Evolutionary conservation across 2,888 invertebrate species (phyloP).

Genomic region (Yponomeuta plumbellus): DNA sequence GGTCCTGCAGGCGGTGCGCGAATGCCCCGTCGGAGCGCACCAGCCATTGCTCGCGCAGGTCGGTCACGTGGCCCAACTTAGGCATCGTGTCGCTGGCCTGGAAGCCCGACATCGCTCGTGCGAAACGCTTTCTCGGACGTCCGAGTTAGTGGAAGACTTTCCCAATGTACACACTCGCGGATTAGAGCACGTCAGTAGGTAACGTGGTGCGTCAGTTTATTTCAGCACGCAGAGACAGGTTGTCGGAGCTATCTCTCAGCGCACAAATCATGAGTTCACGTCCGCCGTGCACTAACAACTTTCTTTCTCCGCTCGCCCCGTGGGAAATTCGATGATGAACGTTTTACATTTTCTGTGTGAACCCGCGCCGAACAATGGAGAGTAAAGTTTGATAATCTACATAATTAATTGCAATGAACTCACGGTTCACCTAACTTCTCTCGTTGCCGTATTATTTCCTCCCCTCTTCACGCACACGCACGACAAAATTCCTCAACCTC

Average conservation of each 20-base stretch:
- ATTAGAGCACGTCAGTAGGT: constrained; percentile 28
- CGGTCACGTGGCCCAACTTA: constrained; percentile 67
- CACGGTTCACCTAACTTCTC: constrained; percentile 21
- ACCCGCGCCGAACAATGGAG: constrained; percentile 53
- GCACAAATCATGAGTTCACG: constrained; percentile 12
- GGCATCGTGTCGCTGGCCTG: constrained; percentile 67
- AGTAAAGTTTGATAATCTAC: constrained; percentile 54
- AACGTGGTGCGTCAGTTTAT: constrained; percentile 26
- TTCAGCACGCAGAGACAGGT: constrained; percentile 32
- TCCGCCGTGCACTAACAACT: constrained; percentile 35
- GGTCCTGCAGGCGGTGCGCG: constrained; percentile 66
- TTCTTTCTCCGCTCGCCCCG: constrained; percentile 49
- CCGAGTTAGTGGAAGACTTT: constrained; percentile 13
- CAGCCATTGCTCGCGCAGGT: constrained; percentile 68
- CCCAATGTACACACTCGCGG: constrained; percentile 17
- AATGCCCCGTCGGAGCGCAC: constrained; percentile 67
- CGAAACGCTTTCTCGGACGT: constrained; percentile 20
- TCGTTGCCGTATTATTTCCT: constrained; percentile 31
- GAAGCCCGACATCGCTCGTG: constrained; percentile 53
- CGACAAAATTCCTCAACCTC: not conserved
- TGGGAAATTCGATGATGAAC: constrained; percentile 47
- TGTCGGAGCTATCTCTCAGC: constrained; percentile 18
- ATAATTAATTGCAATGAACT: constrained; percentile 48
- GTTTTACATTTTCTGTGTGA: constrained; percentile 59
- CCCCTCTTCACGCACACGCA: constrained; percentile 39